These are phyloP conservation scores for Muricea muricata DNA, from an alignment of 92 coral and sea anemone genomes.

Conservation along the genomic window DNA sequence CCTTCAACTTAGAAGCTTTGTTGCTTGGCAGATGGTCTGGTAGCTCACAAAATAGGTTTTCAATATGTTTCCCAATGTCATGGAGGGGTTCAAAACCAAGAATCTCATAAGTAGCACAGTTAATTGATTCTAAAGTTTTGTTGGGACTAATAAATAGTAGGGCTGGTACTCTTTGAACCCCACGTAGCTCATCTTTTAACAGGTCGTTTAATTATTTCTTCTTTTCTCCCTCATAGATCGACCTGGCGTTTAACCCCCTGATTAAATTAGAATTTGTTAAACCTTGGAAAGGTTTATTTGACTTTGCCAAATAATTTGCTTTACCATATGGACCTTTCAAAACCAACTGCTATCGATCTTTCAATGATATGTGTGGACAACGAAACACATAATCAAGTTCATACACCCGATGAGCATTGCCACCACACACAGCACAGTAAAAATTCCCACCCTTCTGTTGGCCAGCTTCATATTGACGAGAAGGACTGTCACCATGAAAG, in stretches of 20 bases:
- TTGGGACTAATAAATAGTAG: neutral
- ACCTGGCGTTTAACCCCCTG: conserved; percentile 44
- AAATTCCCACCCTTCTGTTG: conserved; percentile 67
- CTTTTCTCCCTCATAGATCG: conserved; percentile 47
- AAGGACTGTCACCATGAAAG: conserved; percentile 60
- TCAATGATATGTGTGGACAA: conserved; percentile 23
- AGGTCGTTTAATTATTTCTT: conserved; percentile 38
- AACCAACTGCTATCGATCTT: conserved; percentile 48
- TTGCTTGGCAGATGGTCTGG: conserved; percentile 54
- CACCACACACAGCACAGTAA: conserved; percentile 55
- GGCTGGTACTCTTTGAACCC: conserved; percentile 25
- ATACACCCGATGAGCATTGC: conserved; percentile 45
- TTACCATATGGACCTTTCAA: conserved; percentile 26
- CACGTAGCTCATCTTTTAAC: neutral
- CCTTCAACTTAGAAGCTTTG: conserved; percentile 28
- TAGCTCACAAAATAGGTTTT: conserved; percentile 43
- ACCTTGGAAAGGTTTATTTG: neutral
- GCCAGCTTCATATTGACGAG: conserved; percentile 57
- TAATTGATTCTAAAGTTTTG: conserved; percentile 2
- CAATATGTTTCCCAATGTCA: too few species aligned
- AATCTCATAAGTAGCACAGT: conserved; percentile 55
- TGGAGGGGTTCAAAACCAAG: conserved; percentile 66
- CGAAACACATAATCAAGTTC: conserved; percentile 62
- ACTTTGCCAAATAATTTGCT: neutral
- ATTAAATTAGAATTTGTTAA: neutral